These are phyloP conservation scores for Ischnus inquisitorius DNA, from an alignment of 2,888 invertebrate genomes.

Conservation along the genomic window DNA sequence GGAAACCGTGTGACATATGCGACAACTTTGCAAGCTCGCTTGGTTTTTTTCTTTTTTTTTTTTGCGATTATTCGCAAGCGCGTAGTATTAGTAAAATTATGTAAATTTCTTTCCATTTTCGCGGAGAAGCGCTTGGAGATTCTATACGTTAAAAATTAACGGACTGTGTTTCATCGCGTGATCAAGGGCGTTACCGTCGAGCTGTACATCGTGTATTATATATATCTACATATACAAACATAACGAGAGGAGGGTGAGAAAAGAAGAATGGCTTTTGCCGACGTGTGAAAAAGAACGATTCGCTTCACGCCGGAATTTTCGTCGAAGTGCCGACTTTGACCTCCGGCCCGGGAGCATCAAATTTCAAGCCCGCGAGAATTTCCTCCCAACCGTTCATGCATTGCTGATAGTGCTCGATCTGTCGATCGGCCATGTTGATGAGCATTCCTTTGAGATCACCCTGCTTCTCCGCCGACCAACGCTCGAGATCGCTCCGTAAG, in stretches of 20 bases:
- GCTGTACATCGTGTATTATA: slow-evolving; percentile 42
- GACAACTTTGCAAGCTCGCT: slow-evolving; percentile 57
- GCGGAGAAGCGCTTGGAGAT: background rate
- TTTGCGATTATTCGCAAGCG: slow-evolving; percentile 39
- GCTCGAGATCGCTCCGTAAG: slow-evolving; percentile 89
- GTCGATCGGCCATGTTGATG: slow-evolving; percentile 88
- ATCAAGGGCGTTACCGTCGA: slow-evolving; percentile 29
- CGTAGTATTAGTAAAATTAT: slow-evolving; percentile 45
- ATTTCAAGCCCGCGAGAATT: slow-evolving; percentile 83
- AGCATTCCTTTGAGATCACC: slow-evolving; percentile 89
- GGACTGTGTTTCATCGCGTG: background rate
- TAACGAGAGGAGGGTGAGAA: slow-evolving; percentile 53
- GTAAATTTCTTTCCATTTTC: slow-evolving; percentile 6
- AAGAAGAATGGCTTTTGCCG: slow-evolving; percentile 25
- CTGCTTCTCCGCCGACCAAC: slow-evolving; percentile 90
- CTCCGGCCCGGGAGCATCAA: slow-evolving; percentile 78
- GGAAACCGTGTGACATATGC: slow-evolving; percentile 37
- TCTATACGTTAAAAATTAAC: slow-evolving; percentile 8
- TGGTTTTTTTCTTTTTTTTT: background rate
- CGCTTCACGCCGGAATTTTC: slow-evolving; percentile 68
- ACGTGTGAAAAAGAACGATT: background rate
- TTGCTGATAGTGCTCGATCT: slow-evolving; percentile 89
- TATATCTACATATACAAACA: slow-evolving; percentile 40
- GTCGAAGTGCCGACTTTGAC: slow-evolving; percentile 67
- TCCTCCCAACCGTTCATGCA: slow-evolving; percentile 87